phyloP scores from a whole-genome alignment of 2,888 invertebrate species.

The Phyllotreta cruciferae region DNA sequence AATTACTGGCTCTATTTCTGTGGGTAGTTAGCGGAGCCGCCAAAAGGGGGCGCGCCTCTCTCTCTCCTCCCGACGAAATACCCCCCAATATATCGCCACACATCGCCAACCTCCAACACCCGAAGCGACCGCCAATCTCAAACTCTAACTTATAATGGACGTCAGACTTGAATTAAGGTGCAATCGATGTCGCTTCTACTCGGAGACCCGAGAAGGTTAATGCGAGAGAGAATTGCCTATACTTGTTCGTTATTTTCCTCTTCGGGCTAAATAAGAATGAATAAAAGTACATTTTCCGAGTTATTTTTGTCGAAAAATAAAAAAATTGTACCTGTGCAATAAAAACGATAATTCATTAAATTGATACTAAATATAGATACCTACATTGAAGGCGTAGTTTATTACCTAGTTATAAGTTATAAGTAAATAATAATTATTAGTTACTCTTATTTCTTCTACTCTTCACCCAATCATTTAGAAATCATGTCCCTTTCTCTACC shows the following conservation, averaged over 20 bases:
- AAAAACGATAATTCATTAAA: too few relatives aligned
- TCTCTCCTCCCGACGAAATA: constrained; percentile 22
- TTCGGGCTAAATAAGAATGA: constrained; percentile 25
- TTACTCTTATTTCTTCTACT: too few relatives aligned
- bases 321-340: too few relatives aligned
- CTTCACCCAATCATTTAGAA: too few relatives aligned
- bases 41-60: constrained; percentile 33
- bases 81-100: constrained; percentile 33
- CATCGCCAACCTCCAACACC: constrained; percentile 34
- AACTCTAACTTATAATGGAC: constrained; percentile 55
- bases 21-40: constrained; percentile 53
- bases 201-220: constrained; percentile 35
- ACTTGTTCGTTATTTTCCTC: constrained; percentile 28
- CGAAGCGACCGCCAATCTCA: constrained; percentile 35
- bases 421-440: too few relatives aligned
- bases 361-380: too few relatives aligned
- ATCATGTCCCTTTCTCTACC: too few relatives aligned
- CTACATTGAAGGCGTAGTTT: too few relatives aligned
- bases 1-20: constrained; percentile 60
- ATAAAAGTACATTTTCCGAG: constrained; percentile 18
- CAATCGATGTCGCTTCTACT: constrained; percentile 53
- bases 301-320: not conserved
- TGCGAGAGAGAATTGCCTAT: constrained; percentile 34
- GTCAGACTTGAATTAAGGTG: constrained; percentile 56
- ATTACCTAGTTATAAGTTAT: too few relatives aligned